Conservation (phyloP, 2,113 vertebrate species). For the Gopherus flavomarginatus region DNA sequence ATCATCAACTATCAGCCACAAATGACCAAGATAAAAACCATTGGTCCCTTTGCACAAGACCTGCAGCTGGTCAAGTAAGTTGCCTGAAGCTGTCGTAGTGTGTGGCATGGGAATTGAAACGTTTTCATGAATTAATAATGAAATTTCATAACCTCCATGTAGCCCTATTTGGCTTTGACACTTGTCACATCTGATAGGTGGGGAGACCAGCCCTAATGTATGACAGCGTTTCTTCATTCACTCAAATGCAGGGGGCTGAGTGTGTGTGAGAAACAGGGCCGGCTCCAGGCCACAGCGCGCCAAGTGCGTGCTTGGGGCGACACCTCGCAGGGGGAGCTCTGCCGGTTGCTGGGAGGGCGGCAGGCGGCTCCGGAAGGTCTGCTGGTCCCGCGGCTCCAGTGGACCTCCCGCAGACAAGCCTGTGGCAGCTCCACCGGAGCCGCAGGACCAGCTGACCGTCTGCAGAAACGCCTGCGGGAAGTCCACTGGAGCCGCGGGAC, state of each 20-base stretch:
- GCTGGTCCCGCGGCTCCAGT: too few species aligned
- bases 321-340: too few species aligned
- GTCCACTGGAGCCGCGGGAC: too few species aligned
- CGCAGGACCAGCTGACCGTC: too few species aligned
- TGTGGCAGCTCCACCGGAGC: too few species aligned
- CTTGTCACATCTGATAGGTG: constrained; percentile 70
- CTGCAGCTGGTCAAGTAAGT: background rate
- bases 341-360: too few species aligned
- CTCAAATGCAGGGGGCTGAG: background rate
- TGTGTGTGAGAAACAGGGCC: background rate
- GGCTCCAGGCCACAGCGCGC: too few species aligned
- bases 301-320: too few species aligned
- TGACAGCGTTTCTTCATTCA: constrained; percentile 69
- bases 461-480: too few species aligned
- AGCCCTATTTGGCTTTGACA: constrained; percentile 70
- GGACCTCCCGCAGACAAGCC: too few species aligned
- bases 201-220: constrained; percentile 67
- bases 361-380: too few species aligned
- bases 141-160: constrained; percentile 47
- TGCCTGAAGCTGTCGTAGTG: background rate
- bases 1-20: background rate
- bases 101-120: constrained; percentile 22
- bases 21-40: background rate
- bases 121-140: constrained; percentile 70
- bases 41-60: background rate